Evolutionary conservation across 2,113 vertebrate genomes (phyloP), one percentile per base, ranked within the genome.

Genomic region (Grammomys dolichurus): DNA sequence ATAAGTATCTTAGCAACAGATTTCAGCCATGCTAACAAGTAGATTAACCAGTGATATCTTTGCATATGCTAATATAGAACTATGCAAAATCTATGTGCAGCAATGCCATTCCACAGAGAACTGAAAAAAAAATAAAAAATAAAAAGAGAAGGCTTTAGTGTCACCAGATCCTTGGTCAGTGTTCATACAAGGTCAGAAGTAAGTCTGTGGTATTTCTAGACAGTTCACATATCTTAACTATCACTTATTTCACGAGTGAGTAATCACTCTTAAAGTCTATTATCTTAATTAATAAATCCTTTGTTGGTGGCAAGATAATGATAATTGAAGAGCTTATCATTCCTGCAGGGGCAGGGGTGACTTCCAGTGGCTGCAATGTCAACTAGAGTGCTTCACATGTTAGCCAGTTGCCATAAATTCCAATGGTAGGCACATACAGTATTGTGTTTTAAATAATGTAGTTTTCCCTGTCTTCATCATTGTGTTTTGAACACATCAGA

Each of bases 251-350:
- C 91, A 97, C 0, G 13, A 97, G 73, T 91, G 82, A 97, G 56
- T 89, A 93, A 96, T 94, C 95, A 91, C 88, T 96, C 70, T 84
- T 89, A 93, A 95, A 93, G 84, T 94, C 16, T 10, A 89, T 82
- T 93, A 97, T 89, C 93, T 95, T 94, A 95, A 96, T 93, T 88
- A 97, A 96, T 96, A 95, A 91, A 93, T 70, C 73, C 40, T 94
- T 96, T 96, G 82, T 94, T 89, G 36, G 36, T 90, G 33, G 48
- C 28, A 28, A 96, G 92, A 92, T 95, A 86, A 95, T 94, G 76
- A 93, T 73, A 94, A 94, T 70, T 96, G 82, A 92, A 95, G 77
- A 48, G 60, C 60, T 87, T 96, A 81, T 93, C 46, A 4, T 63
- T 81, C 51, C 77, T 54, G 16, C n/a, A 91, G 82, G 36, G 7